Base-by-base conservation (phyloP, 2,888 invertebrate genomes). In the Sphaerophoria taeniata region DNA sequence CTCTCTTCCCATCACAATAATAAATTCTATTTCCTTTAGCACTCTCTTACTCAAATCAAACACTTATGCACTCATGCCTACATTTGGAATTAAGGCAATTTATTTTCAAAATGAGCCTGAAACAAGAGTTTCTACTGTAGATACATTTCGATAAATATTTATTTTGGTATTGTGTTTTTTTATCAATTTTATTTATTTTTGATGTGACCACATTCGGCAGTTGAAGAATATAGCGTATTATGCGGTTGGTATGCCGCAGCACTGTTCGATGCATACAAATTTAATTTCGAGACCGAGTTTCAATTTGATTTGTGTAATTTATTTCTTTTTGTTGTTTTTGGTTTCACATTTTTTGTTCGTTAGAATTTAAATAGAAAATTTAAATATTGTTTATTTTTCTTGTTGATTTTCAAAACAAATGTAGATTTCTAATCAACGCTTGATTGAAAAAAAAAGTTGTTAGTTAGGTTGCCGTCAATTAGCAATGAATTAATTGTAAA, bases 251-350 rank as follows among this genome's bases (percentile, higher is more conserved):
- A 65, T 65, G 63, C 49, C 61, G n/a, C 63, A 65, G 55, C 12
- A 53, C 73, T 69, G 79, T 61, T 33, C 69, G 61, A 56, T 74
- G 73, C 55, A 74, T 80, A 74, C 47, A 73, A 79, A 79, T 79
- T 69, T 55, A 79, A 79, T 79, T 69, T 67, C 60, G 60, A 69
- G 36, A 60, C 69, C 34, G 55, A 79, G 73, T 72, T 72, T 65
- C 58, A 78, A 76, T 76, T 76, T 53, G 14, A 43, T 60, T 76
- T 60, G 39, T 60, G 31, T 49, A 67, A 67, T 47, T 51, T 63
- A 45, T 36, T 77, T n/a, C 43, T 72, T n/a, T n/a, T n/a, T n/a
- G n/a, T 72, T 24, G 12, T 31, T 43, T 65, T 65, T 65, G 65
- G 63, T 47, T 63, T 65, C 51, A 51, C 43, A n/a, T 34, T 56